phyloP scores from a whole-genome alignment of 2,113 vertebrate genomes.

The Muscicapa adusta region DNA sequence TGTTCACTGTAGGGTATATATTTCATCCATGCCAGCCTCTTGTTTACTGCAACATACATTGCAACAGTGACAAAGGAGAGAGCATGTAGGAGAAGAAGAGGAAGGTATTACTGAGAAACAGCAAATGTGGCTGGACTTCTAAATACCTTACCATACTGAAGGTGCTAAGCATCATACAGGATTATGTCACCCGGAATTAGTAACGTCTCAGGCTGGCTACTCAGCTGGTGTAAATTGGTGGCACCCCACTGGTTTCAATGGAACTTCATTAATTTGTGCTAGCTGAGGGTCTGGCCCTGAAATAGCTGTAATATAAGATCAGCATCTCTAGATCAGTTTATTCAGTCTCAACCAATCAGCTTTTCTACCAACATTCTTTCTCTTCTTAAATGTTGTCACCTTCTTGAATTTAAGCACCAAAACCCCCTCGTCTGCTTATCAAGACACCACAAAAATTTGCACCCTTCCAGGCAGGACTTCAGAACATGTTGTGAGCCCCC shows the following conservation, averaged over 20 bases:
- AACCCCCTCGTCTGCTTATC: neutral
- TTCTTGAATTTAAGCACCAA: slow-evolving; percentile 28
- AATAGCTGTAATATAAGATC: slow-evolving; percentile 15
- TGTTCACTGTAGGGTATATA: neutral
- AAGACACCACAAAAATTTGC: slow-evolving; percentile 42
- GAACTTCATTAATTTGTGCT: neutral
- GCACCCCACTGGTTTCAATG: neutral
- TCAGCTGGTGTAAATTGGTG: slow-evolving; percentile 25
- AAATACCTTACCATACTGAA: neutral
- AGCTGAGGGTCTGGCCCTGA: neutral
- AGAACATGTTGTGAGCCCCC: neutral
- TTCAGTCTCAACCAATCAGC: neutral
- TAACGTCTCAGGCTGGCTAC: neutral
- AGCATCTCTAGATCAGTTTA: neutral
- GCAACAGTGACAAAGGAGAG: neutral
- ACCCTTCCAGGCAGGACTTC: slow-evolving; percentile 21
- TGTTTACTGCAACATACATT: neutral
- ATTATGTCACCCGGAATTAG: neutral
- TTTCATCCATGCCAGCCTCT: neutral
- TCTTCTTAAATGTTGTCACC: neutral
- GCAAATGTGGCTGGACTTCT: neutral
- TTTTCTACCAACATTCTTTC: neutral
- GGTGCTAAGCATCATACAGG: neutral
- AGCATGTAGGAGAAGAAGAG: neutral
- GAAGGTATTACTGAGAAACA: neutral